These are phyloP conservation scores for Protosalanx chinensis DNA, from an alignment of 2,797 vertebrate species.

Conservation along the genomic window DNA sequence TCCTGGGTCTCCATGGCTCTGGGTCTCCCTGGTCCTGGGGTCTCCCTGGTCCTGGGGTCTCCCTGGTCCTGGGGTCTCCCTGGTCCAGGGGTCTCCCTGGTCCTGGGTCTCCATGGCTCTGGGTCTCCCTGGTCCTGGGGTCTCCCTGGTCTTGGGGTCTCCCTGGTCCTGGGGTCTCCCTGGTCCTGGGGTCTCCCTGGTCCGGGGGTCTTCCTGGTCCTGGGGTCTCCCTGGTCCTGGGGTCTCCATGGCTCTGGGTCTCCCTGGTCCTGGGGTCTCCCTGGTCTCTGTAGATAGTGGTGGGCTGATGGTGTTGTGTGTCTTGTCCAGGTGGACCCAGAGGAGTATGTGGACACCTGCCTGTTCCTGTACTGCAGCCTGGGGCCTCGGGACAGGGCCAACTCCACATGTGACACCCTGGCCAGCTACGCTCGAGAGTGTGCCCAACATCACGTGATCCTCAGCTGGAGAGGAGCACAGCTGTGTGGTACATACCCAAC, in stretches of 20 bases:
- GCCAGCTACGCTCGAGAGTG: conserved; percentile 83
- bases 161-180: no score
- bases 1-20: no score
- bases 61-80: no score
- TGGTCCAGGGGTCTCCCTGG: no score
- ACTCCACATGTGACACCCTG: conserved; percentile 78
- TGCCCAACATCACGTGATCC: conserved; percentile 65
- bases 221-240: neutral
- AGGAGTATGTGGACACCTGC: conserved; percentile 78
- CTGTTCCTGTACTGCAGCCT: conserved; percentile 75
- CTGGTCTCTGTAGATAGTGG: neutral
- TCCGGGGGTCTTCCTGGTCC: no score
- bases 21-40: no score
- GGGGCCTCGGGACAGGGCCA: conserved; percentile 20
- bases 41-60: no score
- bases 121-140: no score
- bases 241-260: neutral
- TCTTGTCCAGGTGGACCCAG: conserved; percentile 74
- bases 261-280: neutral
- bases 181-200: no score
- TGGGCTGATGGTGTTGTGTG: neutral
- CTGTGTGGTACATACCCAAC: conserved; percentile 75
- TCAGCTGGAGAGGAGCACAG: conserved; percentile 74
- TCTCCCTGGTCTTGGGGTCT: no score
- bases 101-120: no score